Evolutionary conservation across 2,797 vertebrate species (phyloP), one percentile per base, ranked within the genome.

Genomic region (Sebastes nivosus): DNA sequence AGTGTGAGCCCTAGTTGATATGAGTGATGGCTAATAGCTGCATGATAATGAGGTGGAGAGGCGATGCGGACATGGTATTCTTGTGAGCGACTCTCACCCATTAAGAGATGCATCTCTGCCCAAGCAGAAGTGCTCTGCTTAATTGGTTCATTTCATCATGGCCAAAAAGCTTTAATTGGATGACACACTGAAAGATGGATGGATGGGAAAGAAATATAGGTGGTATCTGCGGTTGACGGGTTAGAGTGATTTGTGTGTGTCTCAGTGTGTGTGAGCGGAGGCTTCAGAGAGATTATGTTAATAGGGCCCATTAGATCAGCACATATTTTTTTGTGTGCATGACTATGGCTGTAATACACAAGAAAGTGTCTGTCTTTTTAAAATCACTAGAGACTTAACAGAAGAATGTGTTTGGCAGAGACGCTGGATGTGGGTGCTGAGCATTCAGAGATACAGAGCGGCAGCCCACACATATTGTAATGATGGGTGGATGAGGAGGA

Each of bases 121-220:
- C 76, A 57, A 85, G 90, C 92, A 92, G 86, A 93, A 92, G 80
- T 80, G 82, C 82, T 34, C 32, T 9, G 75, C 85, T 88, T 94
- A 93, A 94, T 94, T 93, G 88, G 90, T 92, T 91, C 82, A 89
- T 92, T 92, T 94, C 83, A 91, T 94, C 92, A 90, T 46, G 67
- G 81, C 80, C 85, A 79, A 91, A 87, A 81, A 75, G 84, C 82
- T 78, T 84, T 94, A 94, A 94, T 93, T 93, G 88, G 90, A 67
- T 87, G 91, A 93, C 87, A 74, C 75, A 71, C 57, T 66, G 67
- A 79, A 88, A 91, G 89, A 94, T 79, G 70, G 90, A 93, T 85
- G 73, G 55, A 84, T 67, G 52, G 3, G 9, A 65, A 36, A 86
- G 63, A 81, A 79, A 81, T 42, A 81, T 69, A 77, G 65, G 66